These are phyloP conservation scores for Cosmopolites sordidus DNA, from an alignment of 2,888 invertebrate species.

Conservation along the genomic window DNA sequence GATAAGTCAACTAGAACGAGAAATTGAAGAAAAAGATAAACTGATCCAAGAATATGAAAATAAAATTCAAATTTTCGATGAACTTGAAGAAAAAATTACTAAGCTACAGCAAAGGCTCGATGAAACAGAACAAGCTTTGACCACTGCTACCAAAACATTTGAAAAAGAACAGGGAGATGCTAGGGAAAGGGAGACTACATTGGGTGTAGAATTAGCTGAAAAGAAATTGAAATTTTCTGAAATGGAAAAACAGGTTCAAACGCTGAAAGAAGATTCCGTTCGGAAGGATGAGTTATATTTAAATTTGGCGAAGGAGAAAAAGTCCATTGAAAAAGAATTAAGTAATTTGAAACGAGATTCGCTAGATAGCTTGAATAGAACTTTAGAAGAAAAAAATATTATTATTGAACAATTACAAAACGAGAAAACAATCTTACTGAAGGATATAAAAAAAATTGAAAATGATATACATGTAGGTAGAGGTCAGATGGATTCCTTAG, in stretches of 20 bases:
- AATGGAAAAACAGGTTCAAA: constrained; percentile 52
- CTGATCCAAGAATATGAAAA: constrained; percentile 57
- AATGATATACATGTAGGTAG: constrained; percentile 4
- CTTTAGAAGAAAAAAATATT: constrained; percentile 55
- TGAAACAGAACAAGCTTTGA: constrained; percentile 53
- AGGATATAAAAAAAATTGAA: constrained; percentile 6
- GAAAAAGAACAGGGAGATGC: constrained; percentile 55
- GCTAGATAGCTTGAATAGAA: constrained; percentile 52
- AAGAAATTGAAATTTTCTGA: constrained; percentile 55
- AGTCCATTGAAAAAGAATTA: constrained; percentile 51
- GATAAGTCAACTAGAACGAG: constrained; percentile 51
- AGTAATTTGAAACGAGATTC: constrained; percentile 47
- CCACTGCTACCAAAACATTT: constrained; percentile 47
- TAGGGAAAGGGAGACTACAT: constrained; percentile 34
- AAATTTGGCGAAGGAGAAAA: constrained; percentile 56
- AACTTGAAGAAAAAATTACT: constrained; percentile 52
- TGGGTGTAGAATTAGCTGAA: constrained; percentile 55
- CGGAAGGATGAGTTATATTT: constrained; percentile 57
- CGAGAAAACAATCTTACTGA: constrained; percentile 39
- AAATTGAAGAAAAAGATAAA: constrained; percentile 56
- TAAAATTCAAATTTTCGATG: constrained; percentile 52
- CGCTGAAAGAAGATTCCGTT: constrained; percentile 55
- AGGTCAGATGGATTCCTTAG: constrained; percentile 1
- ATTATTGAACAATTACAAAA: constrained; percentile 51
- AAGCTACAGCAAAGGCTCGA: constrained; percentile 55